Base-by-base conservation (phyloP, 2,888 invertebrate genomes). In the Allygus modestus region DNA sequence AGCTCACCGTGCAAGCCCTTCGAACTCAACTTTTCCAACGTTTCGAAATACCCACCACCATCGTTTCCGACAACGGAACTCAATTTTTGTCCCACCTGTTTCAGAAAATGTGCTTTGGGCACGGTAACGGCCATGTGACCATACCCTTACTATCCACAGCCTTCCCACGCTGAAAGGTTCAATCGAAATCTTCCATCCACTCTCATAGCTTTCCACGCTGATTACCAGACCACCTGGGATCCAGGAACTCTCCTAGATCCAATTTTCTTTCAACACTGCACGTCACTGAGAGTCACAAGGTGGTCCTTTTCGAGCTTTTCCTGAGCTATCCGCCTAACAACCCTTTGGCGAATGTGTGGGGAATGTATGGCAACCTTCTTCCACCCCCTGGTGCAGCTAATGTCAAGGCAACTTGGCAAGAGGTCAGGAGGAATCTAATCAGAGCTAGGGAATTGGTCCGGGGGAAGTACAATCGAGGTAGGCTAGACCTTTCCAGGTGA, bases 21-120 rank as follows among this genome's bases (percentile, higher is more conserved):
- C 17, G 54, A 43, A 33, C 54, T n/a, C 2, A 17, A 20, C 12
- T 83, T 1, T 83, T 73, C 37, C 51, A 73, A 15, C 71, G 73
- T 28, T 83, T 83, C 31, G 83, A 73, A 28, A 9, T 73, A 15
- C 73, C 73, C 20, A 51, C 43, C 20, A 73, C 31, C 33, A 7
- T 83, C 12, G 33, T 83, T 31, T 73, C 83, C 31, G 73, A 83
- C 31, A 83, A 83, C 28, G 51, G 71, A 17, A n/a, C 83, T 15
- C 71, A 71, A 7, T 83, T 83, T 17, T 33, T 20, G 31, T 83
- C 73, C 9, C 46, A 82, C 71, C 9, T 20, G 23, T 82, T 82
- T 43, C 26, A 58, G 54, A 81, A 31, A n/a, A 33, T 43, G 12
- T 83, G 83, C 28, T 83, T 83, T 46, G 28, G 54, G 15, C n/a